Conservation (phyloP, 2,888 invertebrate species). For the Clistopyga incitator region DNA sequence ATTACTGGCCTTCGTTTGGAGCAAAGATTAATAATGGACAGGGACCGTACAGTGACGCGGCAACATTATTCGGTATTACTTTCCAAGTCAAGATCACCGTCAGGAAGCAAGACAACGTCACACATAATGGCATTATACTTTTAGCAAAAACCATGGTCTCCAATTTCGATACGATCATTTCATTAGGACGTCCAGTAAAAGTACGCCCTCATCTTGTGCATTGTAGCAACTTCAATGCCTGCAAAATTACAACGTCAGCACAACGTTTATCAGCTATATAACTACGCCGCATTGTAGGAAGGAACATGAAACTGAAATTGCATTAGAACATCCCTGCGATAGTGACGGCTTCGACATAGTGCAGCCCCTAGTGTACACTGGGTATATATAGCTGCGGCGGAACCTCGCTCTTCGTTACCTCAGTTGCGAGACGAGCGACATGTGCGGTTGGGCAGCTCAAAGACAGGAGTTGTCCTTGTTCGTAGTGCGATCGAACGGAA, state of each 20-base stretch:
- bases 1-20: too few species aligned
- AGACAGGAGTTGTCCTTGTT: slow-evolving; percentile 34
- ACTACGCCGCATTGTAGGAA: background rate
- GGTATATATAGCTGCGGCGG: background rate
- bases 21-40: too few species aligned
- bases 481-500: slow-evolving; percentile 37
- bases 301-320: slow-evolving; percentile 31
- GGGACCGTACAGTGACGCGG: background rate
- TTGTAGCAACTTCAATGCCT: background rate
- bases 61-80: background rate
- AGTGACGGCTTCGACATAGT: slow-evolving; percentile 34
- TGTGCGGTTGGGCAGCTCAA: slow-evolving; percentile 27
- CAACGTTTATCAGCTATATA: slow-evolving; percentile 2
- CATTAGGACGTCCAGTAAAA: background rate
- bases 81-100: background rate
- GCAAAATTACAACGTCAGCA: background rate
- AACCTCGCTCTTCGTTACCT: slow-evolving; percentile 28
- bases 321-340: slow-evolving; percentile 26
- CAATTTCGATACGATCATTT: background rate
- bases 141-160: background rate
- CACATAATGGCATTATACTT: background rate
- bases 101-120: background rate
- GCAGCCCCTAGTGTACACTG: slow-evolving; percentile 14
- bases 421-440: background rate
- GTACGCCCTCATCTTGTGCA: background rate